phyloP scores from a whole-genome alignment of 2,113 vertebrate species.

The Epinephelus cyanopodus region DNA sequence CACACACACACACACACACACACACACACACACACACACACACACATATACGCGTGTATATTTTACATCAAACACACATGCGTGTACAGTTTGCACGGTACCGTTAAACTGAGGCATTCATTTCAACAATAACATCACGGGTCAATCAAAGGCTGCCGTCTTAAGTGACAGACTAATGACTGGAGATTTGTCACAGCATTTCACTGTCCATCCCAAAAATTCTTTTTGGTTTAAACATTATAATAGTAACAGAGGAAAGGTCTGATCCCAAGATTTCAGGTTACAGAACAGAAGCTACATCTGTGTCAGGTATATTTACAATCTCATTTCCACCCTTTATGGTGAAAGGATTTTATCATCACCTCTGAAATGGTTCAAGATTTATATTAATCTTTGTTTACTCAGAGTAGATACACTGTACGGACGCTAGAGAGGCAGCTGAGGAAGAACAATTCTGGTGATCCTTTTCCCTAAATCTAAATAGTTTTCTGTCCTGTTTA shows the following conservation, averaged over 20 bases:
- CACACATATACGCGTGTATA: no score
- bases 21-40: no score
- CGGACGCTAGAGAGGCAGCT: no score
- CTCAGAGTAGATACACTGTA: neutral
- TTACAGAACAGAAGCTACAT: constrained; percentile 13
- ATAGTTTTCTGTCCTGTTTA: no score
- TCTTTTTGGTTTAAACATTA: neutral
- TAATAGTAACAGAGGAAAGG: neutral
- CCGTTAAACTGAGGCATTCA: neutral
- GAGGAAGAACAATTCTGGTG: no score
- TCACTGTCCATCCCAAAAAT: neutral
- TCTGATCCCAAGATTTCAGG: neutral
- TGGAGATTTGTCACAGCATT: constrained; percentile 11
- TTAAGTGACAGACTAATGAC: neutral
- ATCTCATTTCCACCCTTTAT: neutral
- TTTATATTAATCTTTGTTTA: constrained; percentile 2
- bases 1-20: no score
- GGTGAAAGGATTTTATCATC: neutral
- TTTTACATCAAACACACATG: constrained; percentile 6
- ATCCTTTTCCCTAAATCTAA: no score
- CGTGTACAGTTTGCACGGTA: constrained; percentile 16
- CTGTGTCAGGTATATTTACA: neutral
- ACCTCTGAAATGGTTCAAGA: constrained; percentile 27
- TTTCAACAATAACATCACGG: neutral
- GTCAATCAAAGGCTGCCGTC: neutral